Evolutionary conservation across 2,113 vertebrate genomes (phyloP).

Genomic region (Odocoileus virginianus): DNA sequence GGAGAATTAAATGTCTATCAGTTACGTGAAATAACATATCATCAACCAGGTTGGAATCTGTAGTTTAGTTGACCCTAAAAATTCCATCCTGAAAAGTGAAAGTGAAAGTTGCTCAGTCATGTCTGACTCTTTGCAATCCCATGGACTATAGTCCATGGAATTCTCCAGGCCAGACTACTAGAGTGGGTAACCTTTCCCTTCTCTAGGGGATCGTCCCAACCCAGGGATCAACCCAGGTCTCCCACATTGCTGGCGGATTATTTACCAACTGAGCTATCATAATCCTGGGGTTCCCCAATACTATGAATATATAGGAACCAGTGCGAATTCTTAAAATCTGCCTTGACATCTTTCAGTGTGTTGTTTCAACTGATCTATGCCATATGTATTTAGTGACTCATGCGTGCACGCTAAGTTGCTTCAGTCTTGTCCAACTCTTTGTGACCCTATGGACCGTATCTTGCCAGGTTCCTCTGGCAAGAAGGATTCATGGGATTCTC

Average conservation of each 20-base stretch:
- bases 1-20: not conserved
- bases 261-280: not conserved
- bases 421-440: not conserved
- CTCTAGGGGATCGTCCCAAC: not conserved
- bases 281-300: not conserved
- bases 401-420: fast-evolving
- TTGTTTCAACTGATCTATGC: not conserved
- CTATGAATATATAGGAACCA: not conserved
- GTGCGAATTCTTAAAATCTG: not conserved
- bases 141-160: not conserved
- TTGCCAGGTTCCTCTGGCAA: not conserved
- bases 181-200: not conserved
- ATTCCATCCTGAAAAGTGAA: not conserved
- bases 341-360: not conserved
- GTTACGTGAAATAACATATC: not conserved
- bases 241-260: not conserved
- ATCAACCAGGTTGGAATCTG: not conserved
- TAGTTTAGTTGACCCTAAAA: not conserved
- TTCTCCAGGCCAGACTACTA: not conserved
- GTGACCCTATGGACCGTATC: not conserved
- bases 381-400: not conserved
- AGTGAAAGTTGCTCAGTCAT: not conserved
- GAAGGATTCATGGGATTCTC: not conserved
- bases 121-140: not conserved
- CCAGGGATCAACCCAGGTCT: not conserved